Percentiles rank a stretch among this genome's conserved stretches.
Evolutionary conservation across 2,113 vertebrate species (phyloP).

Genomic region (Platanista minor): DNA sequence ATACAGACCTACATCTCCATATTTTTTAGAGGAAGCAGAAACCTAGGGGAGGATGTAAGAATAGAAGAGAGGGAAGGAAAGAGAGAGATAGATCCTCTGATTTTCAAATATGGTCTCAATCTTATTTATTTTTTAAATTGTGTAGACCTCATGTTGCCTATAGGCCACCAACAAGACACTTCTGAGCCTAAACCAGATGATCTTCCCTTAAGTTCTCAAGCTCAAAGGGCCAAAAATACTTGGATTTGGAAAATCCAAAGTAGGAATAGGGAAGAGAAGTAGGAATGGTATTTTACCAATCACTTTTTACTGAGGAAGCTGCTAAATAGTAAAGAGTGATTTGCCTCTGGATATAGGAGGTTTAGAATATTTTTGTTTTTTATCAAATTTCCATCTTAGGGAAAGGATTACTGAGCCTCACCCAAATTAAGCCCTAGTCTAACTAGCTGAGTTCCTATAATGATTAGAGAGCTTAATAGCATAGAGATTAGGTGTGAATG

Average conservation of each 20-base stretch:
- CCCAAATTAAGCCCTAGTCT: background rate
- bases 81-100: background rate
- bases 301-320: background rate
- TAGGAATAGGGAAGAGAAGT: background rate
- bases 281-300: background rate
- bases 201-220: background rate
- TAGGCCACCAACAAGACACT: background rate
- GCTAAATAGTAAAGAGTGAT: background rate
- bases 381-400: background rate
- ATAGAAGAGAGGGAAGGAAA: background rate
- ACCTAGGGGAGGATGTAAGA: background rate
- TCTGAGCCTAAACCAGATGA: background rate
- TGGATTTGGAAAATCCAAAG: background rate
- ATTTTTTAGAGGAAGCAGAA: background rate
- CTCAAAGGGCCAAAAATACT: constrained; percentile 30
- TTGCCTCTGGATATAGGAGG: background rate
- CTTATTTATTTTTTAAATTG: background rate
- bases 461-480: background rate
- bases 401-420: background rate
- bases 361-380: constrained; percentile 33
- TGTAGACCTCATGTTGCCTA: constrained; percentile 18
- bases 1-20: background rate
- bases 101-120: constrained; percentile 23
- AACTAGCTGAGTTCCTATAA: background rate
- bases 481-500: background rate